Conservation (phyloP, 2,113 vertebrate genomes). For the Caloenas nicobarica region DNA sequence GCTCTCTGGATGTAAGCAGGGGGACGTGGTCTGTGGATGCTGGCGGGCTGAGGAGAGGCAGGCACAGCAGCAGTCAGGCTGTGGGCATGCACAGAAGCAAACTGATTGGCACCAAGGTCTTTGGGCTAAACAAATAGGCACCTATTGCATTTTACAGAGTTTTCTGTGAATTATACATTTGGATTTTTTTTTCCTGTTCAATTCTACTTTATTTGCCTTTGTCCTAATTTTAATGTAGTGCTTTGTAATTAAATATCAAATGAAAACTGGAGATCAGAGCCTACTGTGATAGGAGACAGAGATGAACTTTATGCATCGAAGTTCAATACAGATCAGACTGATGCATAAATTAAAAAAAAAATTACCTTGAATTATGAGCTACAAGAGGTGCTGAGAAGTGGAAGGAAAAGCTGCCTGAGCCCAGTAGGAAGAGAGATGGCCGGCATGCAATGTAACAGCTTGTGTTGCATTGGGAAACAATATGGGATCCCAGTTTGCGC, state of each 20-base stretch:
- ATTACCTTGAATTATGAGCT: not conserved
- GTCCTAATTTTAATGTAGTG: not conserved
- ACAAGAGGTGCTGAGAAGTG: not conserved
- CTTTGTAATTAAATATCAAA: constrained; percentile 12
- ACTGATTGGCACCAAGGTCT: not conserved
- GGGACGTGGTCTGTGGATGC: not conserved
- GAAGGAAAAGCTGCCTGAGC: not conserved
- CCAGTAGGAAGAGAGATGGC: not conserved
- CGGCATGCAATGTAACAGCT: not conserved
- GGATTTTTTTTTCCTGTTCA: not conserved
- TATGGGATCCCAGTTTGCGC: not conserved
- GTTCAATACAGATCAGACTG: not conserved
- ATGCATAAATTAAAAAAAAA: not conserved
- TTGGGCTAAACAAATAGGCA: not conserved
- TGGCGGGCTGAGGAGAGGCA: not conserved
- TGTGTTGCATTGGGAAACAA: not conserved
- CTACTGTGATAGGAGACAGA: not conserved
- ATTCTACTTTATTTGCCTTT: not conserved
- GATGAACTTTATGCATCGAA: not conserved
- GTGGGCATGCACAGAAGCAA: not conserved
- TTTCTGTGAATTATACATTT: not conserved
- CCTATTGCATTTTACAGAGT: not conserved
- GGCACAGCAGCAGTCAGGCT: not conserved
- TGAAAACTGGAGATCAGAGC: not conserved
- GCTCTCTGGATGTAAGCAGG: not conserved